These are phyloP conservation scores for Petromus typicus DNA, from an alignment of 2,113 vertebrate species.

Conservation along the genomic window DNA sequence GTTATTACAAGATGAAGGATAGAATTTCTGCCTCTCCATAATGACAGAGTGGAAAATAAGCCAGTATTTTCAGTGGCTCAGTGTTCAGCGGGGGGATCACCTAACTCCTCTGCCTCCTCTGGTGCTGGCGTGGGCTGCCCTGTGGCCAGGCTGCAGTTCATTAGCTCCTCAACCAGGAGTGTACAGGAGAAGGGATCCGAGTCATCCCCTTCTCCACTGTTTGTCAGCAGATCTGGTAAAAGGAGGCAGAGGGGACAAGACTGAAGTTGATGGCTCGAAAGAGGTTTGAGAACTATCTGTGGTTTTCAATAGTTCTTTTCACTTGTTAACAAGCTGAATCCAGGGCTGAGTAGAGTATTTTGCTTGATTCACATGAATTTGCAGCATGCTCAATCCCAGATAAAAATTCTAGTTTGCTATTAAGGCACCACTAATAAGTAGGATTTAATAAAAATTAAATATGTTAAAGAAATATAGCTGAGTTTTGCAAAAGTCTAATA, in stretches of 20 bases:
- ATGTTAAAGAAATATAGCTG: not conserved
- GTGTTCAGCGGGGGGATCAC: not conserved
- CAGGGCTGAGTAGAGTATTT: not conserved
- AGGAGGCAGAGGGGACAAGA: conserved; percentile 23
- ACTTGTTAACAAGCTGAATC: conserved; percentile 51
- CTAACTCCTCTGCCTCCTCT: not conserved
- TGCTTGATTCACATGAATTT: conserved; percentile 34
- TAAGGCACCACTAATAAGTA: not conserved
- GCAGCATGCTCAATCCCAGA: not conserved
- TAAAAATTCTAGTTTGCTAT: conserved; percentile 30
- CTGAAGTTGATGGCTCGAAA: conserved; percentile 57
- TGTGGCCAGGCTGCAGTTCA: conserved; percentile 21
- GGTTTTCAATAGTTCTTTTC: conserved; percentile 39
- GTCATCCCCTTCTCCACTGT: not conserved
- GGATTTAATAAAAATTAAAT: not conserved
- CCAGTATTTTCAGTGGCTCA: not conserved
- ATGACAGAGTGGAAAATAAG: not conserved
- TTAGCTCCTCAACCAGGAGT: conserved; percentile 15
- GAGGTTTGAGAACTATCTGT: conserved; percentile 31
- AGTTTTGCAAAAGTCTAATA: not conserved
- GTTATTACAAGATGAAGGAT: not conserved
- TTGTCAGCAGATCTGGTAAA: conserved; percentile 45
- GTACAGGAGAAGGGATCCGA: not conserved
- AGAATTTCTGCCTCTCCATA: not conserved
- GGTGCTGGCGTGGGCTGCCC: not conserved